phyloP scores from a whole-genome alignment of 2,888 invertebrate genomes.

The Archips crataeganus region DNA sequence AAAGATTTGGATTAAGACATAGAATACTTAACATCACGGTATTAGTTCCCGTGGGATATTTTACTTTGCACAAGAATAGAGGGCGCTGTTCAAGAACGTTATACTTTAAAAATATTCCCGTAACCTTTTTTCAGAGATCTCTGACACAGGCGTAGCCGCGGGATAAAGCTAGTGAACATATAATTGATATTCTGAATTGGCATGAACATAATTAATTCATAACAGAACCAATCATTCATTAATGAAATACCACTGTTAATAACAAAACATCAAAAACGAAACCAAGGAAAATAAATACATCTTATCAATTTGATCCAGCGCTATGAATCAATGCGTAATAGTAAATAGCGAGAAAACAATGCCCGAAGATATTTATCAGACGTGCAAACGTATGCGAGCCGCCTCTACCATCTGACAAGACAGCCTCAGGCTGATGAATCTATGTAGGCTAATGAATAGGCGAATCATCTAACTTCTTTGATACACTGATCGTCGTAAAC shows the following conservation, averaged over 20 bases:
- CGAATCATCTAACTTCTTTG: slow-evolving; percentile 47
- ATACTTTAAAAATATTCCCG: too few species aligned
- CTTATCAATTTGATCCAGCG: slow-evolving; percentile 57
- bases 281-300: slow-evolving; percentile 60
- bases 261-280: slow-evolving; percentile 50
- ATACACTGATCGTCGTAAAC: slow-evolving; percentile 50
- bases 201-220: not conserved
- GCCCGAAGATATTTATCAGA: slow-evolving; percentile 60
- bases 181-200: not conserved
- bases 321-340: slow-evolving; percentile 63
- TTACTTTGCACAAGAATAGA: too few species aligned
- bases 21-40: too few species aligned
- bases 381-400: slow-evolving; percentile 59
- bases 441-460: slow-evolving; percentile 51
- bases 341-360: slow-evolving; percentile 64
- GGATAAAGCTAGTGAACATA: too few species aligned
- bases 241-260: not conserved
- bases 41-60: too few species aligned
- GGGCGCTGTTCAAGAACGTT: too few species aligned
- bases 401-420: slow-evolving; percentile 53
- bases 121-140: too few species aligned
- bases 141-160: too few species aligned
- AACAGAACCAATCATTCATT: not conserved
- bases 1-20: too few species aligned
- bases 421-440: slow-evolving; percentile 48